A percentile compares a stretch with the other conserved stretches of the same genome.
Conservation (phyloP, 2,113 vertebrate species). For the Tupaia chinensis region DNA sequence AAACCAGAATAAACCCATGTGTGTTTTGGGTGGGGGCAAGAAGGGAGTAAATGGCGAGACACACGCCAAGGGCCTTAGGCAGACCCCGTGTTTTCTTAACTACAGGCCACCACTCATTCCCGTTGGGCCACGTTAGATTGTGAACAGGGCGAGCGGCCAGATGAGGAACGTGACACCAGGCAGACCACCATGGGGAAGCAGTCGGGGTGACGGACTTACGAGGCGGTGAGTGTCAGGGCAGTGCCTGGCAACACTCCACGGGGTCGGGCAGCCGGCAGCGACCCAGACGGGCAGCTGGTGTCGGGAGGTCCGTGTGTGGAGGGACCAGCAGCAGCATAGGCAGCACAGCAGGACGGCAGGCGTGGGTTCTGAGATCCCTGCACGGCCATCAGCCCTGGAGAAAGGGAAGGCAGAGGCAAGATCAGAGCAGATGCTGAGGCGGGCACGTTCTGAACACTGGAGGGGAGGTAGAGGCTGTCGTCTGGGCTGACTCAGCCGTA, state of each 20-base stretch:
- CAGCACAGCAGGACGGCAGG: background rate
- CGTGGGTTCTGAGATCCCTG: background rate
- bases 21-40: background rate
- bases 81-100: background rate
- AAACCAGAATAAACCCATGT: background rate
- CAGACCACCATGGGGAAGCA: background rate
- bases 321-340: background rate
- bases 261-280: background rate
- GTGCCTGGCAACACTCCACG: background rate
- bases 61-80: background rate
- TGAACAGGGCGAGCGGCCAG: background rate
- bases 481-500: background rate
- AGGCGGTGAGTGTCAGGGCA: background rate
- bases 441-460: background rate
- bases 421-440: background rate
- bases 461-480: background rate
- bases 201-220: background rate
- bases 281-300: slow-evolving; percentile 28
- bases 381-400: background rate
- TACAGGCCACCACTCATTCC: background rate
- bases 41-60: background rate
- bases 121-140: background rate
- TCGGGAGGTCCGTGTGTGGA: background rate
- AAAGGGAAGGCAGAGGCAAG: background rate
- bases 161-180: background rate